Base-by-base conservation (phyloP, 2,888 invertebrate species). In the Drosophila meridiana region DNA sequence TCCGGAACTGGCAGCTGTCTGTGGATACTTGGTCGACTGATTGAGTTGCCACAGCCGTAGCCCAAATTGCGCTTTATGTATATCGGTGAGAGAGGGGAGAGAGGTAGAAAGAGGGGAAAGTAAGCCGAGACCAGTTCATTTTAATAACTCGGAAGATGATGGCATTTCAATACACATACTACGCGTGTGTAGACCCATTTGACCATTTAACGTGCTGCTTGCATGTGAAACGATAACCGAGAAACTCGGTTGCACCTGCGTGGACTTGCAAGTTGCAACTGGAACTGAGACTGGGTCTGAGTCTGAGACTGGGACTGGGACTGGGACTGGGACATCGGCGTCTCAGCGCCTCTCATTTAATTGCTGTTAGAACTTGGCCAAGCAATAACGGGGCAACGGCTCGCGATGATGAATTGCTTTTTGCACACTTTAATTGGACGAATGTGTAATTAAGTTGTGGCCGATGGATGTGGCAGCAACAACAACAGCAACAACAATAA, bases 361-460 rank as follows among this genome's bases (percentile, higher is more conserved):
- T 82, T 82, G 82, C 82, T 82, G 76, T 82, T 82, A 82, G 85
- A 82, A 82, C 80, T 78, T 78, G 84, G 79, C 70, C 79, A 82
- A 52, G 79, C 71, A 73, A 82, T 80, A 82, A 84, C 82, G 82
- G 84, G 67, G 59, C 62, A 61, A 66, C 62, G 63, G 75, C 65
- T 70, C 47, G 82, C 82, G 87, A 78, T 83, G 83, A 91, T 91
- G 92, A 92, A 92, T 91, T 91, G 92, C 89, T 83, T 83, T 90
- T 84, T 85, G 89, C 87, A 83, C 79, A 87, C 81, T 92, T 92
- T 91, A 91, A 91, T 92, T 91, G 91, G 90, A 83, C 80, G 89
- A 90, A 86, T 86, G 90, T 90, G 90, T 89, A 91, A 91, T 92
- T 92, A 92, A 92, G 92, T 92, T 92, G 91, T 85, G 88, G 83